Evolutionary conservation across 2,888 invertebrate species (phyloP).

Genomic region (Crossocerus cetratus): DNA sequence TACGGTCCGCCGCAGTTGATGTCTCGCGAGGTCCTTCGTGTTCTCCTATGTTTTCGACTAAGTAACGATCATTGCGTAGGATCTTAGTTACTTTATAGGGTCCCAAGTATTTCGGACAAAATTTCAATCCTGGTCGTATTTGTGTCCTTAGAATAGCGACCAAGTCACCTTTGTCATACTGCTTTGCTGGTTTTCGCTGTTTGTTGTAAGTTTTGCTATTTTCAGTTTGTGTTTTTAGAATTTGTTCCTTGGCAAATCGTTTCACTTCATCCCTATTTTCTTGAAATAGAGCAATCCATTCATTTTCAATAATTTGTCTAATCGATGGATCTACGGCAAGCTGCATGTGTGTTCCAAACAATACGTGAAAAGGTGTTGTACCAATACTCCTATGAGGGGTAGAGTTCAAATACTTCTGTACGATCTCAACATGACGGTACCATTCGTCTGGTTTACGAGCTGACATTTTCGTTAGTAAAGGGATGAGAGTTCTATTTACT

Average conservation of each 20-base stretch:
- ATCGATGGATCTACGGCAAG: background rate
- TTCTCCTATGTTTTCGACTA: background rate
- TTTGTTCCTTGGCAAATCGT: background rate
- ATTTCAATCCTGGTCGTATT: background rate
- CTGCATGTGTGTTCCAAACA: slow-evolving; percentile 5
- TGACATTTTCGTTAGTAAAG: background rate
- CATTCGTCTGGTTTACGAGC: background rate
- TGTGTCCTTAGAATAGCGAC: slow-evolving; percentile 12
- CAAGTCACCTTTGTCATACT: background rate
- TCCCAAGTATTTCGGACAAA: background rate
- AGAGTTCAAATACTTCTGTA: slow-evolving; percentile 1
- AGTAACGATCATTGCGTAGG: slow-evolving; percentile 1
- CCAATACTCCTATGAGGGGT: background rate
- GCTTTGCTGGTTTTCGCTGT: background rate
- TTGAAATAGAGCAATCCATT: background rate
- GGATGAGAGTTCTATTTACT: slow-evolving; percentile 4
- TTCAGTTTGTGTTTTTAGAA: background rate
- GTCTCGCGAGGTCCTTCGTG: background rate
- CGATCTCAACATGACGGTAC: background rate
- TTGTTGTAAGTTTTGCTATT: background rate
- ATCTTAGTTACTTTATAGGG: background rate
- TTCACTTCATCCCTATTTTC: background rate
- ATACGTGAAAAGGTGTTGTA: slow-evolving; percentile 1
- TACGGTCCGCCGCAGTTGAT: too few species aligned
- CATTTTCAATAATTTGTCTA: background rate